These are phyloP conservation scores for Macrophya annulata DNA, from an alignment of 2,888 invertebrate species.

Conservation along the genomic window DNA sequence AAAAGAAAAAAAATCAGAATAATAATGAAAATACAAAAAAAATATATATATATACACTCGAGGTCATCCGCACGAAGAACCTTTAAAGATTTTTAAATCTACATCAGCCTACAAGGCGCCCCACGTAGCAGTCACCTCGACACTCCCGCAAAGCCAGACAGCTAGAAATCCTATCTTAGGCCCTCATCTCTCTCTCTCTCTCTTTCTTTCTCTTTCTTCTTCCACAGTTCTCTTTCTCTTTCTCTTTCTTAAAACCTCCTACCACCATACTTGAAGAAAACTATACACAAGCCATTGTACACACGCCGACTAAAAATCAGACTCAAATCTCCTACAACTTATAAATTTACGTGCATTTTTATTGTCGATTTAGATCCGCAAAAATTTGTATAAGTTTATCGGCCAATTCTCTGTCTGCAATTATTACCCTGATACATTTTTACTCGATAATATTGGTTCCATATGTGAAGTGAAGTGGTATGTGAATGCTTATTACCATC, in stretches of 20 bases:
- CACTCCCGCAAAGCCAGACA: constrained; percentile 62
- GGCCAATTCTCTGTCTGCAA: not conserved
- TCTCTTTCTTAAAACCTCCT: not conserved
- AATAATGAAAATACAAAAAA: not conserved
- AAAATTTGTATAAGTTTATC: not conserved
- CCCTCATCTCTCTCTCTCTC: constrained; percentile 60
- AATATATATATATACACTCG: not conserved
- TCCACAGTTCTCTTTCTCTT: not conserved
- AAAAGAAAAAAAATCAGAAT: not conserved
- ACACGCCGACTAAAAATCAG: not conserved
- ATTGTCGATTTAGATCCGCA: not conserved
- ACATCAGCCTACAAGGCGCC: constrained; percentile 23
- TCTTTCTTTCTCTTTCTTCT: not conserved
- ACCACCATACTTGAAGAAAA: not conserved
- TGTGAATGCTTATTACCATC: not conserved
- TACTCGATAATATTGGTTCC: not conserved
- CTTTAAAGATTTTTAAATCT: constrained; percentile 30
- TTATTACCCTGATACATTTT: not conserved
- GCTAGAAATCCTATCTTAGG: constrained; percentile 68
- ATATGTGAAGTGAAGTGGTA: not conserved
- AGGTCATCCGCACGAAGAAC: constrained; percentile 14
- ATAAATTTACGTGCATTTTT: not conserved
- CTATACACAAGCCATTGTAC: not conserved
- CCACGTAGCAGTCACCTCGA: constrained; percentile 36
- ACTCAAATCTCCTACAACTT: not conserved